phyloP scores from a whole-genome alignment of 2,888 invertebrate species.

The Oasisia sp. region DNA sequence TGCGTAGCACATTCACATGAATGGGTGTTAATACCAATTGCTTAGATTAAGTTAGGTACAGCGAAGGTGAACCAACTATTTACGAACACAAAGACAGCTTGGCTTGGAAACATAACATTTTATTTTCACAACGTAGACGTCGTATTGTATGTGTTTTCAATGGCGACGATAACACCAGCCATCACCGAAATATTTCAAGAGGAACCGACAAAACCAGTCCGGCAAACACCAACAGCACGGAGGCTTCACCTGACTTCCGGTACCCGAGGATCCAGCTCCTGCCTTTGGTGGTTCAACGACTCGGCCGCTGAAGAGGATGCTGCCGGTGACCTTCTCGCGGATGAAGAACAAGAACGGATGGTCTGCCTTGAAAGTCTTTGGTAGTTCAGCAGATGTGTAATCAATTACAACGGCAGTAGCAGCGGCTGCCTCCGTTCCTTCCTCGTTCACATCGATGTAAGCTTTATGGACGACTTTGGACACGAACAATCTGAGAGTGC shows the following conservation, averaged over 20 bases:
- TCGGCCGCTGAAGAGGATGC: conserved; percentile 35
- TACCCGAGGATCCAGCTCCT: background rate
- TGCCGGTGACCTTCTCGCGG: conserved; percentile 32
- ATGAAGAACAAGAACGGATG: conserved; percentile 61
- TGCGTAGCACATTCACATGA: no score
- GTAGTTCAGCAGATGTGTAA: background rate
- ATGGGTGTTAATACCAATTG: no score
- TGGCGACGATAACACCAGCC: background rate
- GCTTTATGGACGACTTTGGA: conserved; percentile 58
- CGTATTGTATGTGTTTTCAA: no score
- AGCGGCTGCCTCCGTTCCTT: conserved; percentile 62
- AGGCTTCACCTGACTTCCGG: background rate
- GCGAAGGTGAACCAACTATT: no score
- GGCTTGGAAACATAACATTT: no score
- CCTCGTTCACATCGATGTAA: conserved; percentile 61
- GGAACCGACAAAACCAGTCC: background rate
- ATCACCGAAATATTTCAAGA: background rate
- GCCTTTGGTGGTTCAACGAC: background rate
- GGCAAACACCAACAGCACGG: background rate
- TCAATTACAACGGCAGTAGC: conserved; percentile 44
- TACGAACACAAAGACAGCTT: no score
- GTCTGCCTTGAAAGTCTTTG: conserved; percentile 44
- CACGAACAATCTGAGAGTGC: conserved; percentile 44
- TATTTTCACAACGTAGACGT: no score
- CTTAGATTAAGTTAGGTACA: no score